Base-by-base conservation (phyloP, 1,140 invertebrate species). In the Trichonephila inaurata region DNA sequence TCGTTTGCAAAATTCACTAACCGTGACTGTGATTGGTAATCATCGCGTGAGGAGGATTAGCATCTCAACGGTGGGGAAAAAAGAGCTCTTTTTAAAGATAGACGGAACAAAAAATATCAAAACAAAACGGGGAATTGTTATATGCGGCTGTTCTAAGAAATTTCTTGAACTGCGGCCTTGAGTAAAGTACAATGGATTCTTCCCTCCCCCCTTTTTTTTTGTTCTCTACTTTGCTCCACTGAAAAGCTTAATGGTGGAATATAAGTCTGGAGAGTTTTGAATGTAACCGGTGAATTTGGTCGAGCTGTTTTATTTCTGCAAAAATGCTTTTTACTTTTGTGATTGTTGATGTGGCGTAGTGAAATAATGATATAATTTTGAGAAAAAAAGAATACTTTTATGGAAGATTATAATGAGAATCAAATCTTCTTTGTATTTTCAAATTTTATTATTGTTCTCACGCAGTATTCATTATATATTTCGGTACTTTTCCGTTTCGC, bases 21-120 rank as follows among this genome's bases (percentile, higher is more conserved):
- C 88, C 88, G 88, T 89, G 88, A 89, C 88, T 89, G 88, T 89
- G 69, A 77, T 77, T 12, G 88, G 88, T 77, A 89, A 89, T 89
- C 88, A 89, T 58, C 66, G 88, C 86, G 28, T 44, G 66, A 77
- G 69, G 33, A 77, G 66, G 88, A 89, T 89, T 89, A 89, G 69
- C 88, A 89, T 89, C 64, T 24, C 33, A 33, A 33, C 88, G 28
- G 88, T 51, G 58, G 51, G 58, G 72, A 28, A 89, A 69, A 51
- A 77, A 58, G 28, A 77, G 61, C 18, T n/a, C n/a, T 1, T 77
- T 77, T 77, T 89, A 58, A 89, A 88, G 33, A 64, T 33, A 88
- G 28, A 33, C 24, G 61, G 60, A 28, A 64, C 64, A 44, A 64
- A 64, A 40, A 88, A 88, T 64, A 40, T 51, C 51, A 40, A 64